These are phyloP conservation scores for Leptinotarsa undecemlineata DNA, from an alignment of 1,140 invertebrate species.

Conservation along the genomic window DNA sequence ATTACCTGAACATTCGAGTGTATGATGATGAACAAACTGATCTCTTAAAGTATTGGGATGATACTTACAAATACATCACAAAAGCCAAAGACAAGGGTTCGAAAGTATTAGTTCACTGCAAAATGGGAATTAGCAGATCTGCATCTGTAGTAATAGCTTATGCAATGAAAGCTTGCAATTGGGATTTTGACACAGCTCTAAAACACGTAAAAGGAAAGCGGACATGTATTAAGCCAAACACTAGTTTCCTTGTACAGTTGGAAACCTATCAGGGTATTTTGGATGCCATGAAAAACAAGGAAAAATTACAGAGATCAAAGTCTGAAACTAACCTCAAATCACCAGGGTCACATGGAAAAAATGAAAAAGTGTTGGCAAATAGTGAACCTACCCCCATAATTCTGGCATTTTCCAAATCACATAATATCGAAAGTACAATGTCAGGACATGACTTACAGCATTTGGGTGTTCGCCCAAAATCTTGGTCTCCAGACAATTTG, in stretches of 20 bases:
- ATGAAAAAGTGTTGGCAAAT: slow-evolving; percentile 53
- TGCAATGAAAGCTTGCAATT: slow-evolving; percentile 96
- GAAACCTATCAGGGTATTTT: slow-evolving; percentile 95
- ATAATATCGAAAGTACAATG: slow-evolving; percentile 49
- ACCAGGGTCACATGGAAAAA: slow-evolving; percentile 61
- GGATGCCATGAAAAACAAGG: slow-evolving; percentile 94
- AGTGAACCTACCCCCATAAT: slow-evolving; percentile 63
- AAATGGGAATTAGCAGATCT: slow-evolving; percentile 98
- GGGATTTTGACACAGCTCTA: slow-evolving; percentile 87
- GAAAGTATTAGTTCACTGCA: slow-evolving; percentile 95
- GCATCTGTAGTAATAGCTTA: slow-evolving; percentile 98
- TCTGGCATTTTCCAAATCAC: slow-evolving; percentile 59
- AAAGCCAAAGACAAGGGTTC: slow-evolving; percentile 80
- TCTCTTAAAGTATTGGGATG: slow-evolving; percentile 94
- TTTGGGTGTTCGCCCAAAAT: slow-evolving; percentile 66
- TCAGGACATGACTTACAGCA: slow-evolving; percentile 49
- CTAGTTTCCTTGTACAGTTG: slow-evolving; percentile 89
- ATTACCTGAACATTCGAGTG: slow-evolving; percentile 94
- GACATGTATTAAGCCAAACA: slow-evolving; percentile 94
- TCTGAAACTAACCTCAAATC: slow-evolving; percentile 89
- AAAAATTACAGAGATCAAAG: slow-evolving; percentile 88
- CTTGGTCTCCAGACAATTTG: slow-evolving; percentile 77
- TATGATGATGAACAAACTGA: slow-evolving; percentile 97
- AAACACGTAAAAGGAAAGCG: slow-evolving; percentile 88
- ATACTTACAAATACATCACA: slow-evolving; percentile 95